Evolutionary conservation across 1,140 invertebrate genomes (phyloP), one percentile per base, ranked within the genome.

Genomic region (Elysia chlorotica): DNA sequence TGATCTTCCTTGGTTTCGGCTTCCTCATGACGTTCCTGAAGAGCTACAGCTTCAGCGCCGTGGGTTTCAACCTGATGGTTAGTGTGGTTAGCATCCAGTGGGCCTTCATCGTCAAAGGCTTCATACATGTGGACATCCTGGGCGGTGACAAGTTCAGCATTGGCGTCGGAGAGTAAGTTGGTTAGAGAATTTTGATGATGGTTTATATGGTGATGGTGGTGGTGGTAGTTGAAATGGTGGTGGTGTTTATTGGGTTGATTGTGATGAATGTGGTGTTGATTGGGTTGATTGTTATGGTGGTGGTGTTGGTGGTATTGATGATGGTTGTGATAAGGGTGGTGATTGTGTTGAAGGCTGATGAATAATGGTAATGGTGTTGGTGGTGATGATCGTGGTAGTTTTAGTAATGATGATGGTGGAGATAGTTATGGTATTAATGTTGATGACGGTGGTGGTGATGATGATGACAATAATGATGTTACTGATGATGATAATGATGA

Each of bases 1-100:
- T 99, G 96, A 96, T 99, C 81, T 97, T 96, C 89, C 91, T 98
- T 78, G 97, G 96, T 75, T 98, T 99, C 83, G 97, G 96, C 0
- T 98, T 96, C 83, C 88, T 99, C 71, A 98, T 99, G 95, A 96
- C 95, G 0, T 99, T 98, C 83, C 87, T 98, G 28, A 93, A 93
- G 81, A 91, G 92, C 77, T 98, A 98, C 85, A 93, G 95, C 33
- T 96, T 94, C 88, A 94, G 94, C 74, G 92, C 94, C 0, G 90
- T 97, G 0, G 94, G 95, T 0, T 90, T 96, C 76, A 97, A 96
- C 78, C 92, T 97, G 81, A 90, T 98, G 1, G 83, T 97, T 2
- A 81, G 83, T n/a, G 83, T 86, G 0, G 83, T 88, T 65, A 77
- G 78, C 23, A 56, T 87, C 10, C 85, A 88, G 59, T 86, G 86